Evolutionary conservation across 1,140 invertebrate species (phyloP).

Genomic region (Hyphantria cunea): DNA sequence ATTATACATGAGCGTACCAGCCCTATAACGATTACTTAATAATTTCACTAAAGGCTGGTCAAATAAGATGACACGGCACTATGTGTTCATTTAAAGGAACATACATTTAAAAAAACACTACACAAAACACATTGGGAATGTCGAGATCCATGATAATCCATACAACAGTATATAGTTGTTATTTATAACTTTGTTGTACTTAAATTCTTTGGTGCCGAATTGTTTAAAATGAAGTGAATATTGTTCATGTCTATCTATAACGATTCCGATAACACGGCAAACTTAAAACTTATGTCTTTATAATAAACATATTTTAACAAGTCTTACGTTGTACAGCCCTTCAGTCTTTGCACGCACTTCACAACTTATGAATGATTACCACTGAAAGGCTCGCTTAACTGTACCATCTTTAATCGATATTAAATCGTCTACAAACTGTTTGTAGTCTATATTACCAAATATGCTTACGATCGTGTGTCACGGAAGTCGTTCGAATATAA

Average conservation of each 20-base stretch:
- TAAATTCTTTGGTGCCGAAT: conserved; percentile 59
- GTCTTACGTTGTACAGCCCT: conserved; percentile 59
- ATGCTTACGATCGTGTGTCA: too few species aligned
- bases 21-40: conserved; percentile 26
- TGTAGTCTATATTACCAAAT: too few species aligned
- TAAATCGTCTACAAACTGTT: too few species aligned
- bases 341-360: conserved; percentile 9
- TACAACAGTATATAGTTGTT: conserved; percentile 22
- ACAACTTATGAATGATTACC: too few species aligned
- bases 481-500: too few species aligned
- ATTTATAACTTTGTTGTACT: conserved; percentile 22
- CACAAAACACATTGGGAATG: conserved; percentile 60
- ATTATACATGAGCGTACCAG: conserved; percentile 38
- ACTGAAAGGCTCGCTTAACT: too few species aligned
- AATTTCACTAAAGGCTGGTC: conserved; percentile 25
- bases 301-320: conserved; percentile 42
- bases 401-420: too few species aligned
- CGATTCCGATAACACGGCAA: conserved; percentile 22
- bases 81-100: conserved; percentile 52
- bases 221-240: conserved; percentile 22
- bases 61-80: conserved; percentile 36
- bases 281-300: conserved; percentile 41
- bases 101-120: conserved; percentile 40
- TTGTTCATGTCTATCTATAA: conserved; percentile 27
- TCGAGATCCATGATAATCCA: conserved; percentile 53